Evolutionary conservation across 2,113 vertebrate genomes (phyloP).

Genomic region (Pipa parva): DNA sequence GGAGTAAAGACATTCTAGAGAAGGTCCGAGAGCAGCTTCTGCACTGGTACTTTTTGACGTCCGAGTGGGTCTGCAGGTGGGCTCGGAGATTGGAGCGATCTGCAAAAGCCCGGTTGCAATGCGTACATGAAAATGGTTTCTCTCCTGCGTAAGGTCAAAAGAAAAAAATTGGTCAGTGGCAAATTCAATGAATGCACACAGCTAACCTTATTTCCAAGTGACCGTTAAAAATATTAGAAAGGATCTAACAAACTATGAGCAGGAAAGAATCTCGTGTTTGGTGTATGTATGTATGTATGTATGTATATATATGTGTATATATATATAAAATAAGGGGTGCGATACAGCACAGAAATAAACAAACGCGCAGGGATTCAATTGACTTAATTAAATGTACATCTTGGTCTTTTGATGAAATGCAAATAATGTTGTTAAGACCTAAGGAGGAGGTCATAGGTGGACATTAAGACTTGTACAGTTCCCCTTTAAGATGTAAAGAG

Average conservation of each 20-base stretch:
- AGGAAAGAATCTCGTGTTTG: not conserved
- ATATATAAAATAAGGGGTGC: too few relatives aligned
- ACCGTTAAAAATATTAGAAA: not conserved
- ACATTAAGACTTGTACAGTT: too few relatives aligned
- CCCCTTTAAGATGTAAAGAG: too few relatives aligned
- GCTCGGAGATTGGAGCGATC: slow-evolving; percentile 96
- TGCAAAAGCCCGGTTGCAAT: slow-evolving; percentile 91
- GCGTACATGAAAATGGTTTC: slow-evolving; percentile 91
- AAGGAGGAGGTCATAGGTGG: not conserved
- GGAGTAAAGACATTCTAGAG: slow-evolving; percentile 95
- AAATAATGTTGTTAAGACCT: not conserved
- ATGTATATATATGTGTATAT: too few relatives aligned
- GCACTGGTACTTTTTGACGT: slow-evolving; percentile 97
- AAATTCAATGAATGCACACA: not conserved
- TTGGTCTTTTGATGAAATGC: not conserved
- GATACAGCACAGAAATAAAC: too few relatives aligned
- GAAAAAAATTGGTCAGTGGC: slow-evolving; percentile 36
- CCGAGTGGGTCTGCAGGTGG: slow-evolving; percentile 95
- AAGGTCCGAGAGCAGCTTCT: slow-evolving; percentile 88
- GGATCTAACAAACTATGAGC: not conserved
- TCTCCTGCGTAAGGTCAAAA: slow-evolving; percentile 73
- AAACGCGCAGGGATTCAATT: not conserved
- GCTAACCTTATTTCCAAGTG: not conserved
- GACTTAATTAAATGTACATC: not conserved
- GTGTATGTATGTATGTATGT: too few relatives aligned